phyloP scores from a whole-genome alignment of 1,140 invertebrate genomes.

The Ectropis grisescens region DNA sequence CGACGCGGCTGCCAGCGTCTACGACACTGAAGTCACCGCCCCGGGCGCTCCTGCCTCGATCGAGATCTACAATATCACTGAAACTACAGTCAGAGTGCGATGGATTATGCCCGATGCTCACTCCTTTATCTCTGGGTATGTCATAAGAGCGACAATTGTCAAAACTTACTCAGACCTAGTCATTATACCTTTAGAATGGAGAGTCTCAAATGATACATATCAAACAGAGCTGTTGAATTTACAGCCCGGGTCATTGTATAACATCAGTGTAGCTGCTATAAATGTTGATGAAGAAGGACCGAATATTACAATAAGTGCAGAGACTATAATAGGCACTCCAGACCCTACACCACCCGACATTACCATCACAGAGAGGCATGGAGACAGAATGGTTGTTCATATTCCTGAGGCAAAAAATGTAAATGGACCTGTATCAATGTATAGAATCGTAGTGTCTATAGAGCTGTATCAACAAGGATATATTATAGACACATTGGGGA shows the following conservation, averaged over 20 bases:
- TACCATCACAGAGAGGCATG: conserved; percentile 71
- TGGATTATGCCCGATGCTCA: conserved; percentile 64
- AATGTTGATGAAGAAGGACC: conserved; percentile 75
- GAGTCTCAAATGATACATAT: conserved; percentile 60
- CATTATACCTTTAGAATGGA: conserved; percentile 53
- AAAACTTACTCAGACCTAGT: conserved; percentile 57
- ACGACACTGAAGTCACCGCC: conserved; percentile 60
- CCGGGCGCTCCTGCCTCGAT: conserved; percentile 63
- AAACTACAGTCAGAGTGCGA: conserved; percentile 61
- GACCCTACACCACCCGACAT: conserved; percentile 75
- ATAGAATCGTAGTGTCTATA: conserved; percentile 81
- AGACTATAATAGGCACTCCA: conserved; percentile 80
- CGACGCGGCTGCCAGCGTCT: conserved; percentile 65
- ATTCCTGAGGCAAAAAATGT: conserved; percentile 76
- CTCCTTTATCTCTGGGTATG: conserved; percentile 56
- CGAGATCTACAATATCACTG: conserved; percentile 56
- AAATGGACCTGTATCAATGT: conserved; percentile 80
- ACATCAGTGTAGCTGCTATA: conserved; percentile 76
- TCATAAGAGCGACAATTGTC: conserved; percentile 55
- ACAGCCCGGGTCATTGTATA: conserved; percentile 80
- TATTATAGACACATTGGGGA: conserved; percentile 69
- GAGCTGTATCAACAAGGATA: conserved; percentile 73
- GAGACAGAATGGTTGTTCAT: conserved; percentile 73
- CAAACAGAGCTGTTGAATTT: conserved; percentile 72
- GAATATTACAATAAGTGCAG: conserved; percentile 64